phyloP scores from a whole-genome alignment of 92 coral and sea anemone genomes.

The Parazoanthus swiftii region DNA sequence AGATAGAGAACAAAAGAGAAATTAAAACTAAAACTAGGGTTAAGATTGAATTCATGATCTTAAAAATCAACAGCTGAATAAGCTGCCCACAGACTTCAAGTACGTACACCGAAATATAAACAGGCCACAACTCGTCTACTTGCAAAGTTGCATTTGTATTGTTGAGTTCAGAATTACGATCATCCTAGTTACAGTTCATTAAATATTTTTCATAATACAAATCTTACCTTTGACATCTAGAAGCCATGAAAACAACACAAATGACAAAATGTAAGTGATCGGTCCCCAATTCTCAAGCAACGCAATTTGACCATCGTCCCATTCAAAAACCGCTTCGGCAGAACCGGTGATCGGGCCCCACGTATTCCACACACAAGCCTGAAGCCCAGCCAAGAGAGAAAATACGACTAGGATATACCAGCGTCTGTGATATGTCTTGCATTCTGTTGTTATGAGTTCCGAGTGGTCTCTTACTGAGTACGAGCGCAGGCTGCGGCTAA shows the following conservation, averaged over 20 bases:
- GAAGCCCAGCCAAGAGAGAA: constrained; percentile 78
- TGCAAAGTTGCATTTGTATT: no score
- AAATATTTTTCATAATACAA: not conserved
- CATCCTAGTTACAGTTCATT: not conserved
- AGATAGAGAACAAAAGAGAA: no score
- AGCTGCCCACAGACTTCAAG: no score
- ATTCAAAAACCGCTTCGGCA: constrained; percentile 89
- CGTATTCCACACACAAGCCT: constrained; percentile 92
- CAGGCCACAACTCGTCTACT: not conserved
- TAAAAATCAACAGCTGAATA: not conserved
- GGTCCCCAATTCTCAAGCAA: constrained; percentile 97
- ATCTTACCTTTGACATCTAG: constrained; percentile 88
- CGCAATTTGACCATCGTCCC: constrained; percentile 90
- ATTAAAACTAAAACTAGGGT: no score
- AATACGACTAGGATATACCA: constrained; percentile 87
- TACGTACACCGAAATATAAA: no score
- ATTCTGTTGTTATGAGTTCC: constrained; percentile 61
- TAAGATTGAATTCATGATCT: no score
- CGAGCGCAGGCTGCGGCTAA: constrained; percentile 66
- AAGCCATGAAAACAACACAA: constrained; percentile 91
- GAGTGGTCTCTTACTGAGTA: constrained; percentile 39
- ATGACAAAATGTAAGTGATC: constrained; percentile 82
- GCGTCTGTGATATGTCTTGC: constrained; percentile 76
- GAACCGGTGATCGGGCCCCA: constrained; percentile 98
- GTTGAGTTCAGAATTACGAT: not conserved